Evolutionary conservation across 1,140 invertebrate species (phyloP), one percentile per base, ranked within the genome.

Genomic region (Acromyrmex echinatior): DNA sequence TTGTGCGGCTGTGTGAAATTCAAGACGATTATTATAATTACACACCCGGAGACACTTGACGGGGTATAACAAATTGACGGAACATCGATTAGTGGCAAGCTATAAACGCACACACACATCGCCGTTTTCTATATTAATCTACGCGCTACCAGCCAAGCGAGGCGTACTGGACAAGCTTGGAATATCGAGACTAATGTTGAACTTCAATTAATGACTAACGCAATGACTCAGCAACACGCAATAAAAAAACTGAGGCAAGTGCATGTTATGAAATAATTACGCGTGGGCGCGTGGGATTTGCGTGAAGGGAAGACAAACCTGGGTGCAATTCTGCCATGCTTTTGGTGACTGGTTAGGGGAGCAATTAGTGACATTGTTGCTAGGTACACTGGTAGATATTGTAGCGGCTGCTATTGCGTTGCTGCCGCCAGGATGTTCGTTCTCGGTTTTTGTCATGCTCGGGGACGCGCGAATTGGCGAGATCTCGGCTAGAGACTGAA

Each of bases 1-100:
- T 97, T 97, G 84, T 97, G 96, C 86, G 96, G 96, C 96, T 97
- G 92, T 31, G 92, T 21, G 86, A 62, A 79, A 73, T 68, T 79
- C 7, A 12, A 78, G 35, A 39, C 6, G 73, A 86, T 87, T 63
- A 87, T 49, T n/a, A 0, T 25, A 56, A 65, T 62, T 39, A 60
- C 58, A 4, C 5, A 7, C 3, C 3, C 78, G 25, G 12, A 21
- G 56, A 45, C 9, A 12, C 39, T 14, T 6, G 76, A 28, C 35
- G 39, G 18, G 18, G 25, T 4, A 16, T 51, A 25, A 82, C 39
- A 35, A 31, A 10, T 2, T 35, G 70, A 62, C 28, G 45, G 74
- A 14, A 84, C 18, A 62, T 49, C 70, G 56, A 84, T 84, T 84
- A 74, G 39, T 35, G 53, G 39, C 68, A 49, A 66, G 14, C 28